These are phyloP conservation scores for Gadus chalcogrammus DNA, from an alignment of 2,113 vertebrate species.

Conservation along the genomic window DNA sequence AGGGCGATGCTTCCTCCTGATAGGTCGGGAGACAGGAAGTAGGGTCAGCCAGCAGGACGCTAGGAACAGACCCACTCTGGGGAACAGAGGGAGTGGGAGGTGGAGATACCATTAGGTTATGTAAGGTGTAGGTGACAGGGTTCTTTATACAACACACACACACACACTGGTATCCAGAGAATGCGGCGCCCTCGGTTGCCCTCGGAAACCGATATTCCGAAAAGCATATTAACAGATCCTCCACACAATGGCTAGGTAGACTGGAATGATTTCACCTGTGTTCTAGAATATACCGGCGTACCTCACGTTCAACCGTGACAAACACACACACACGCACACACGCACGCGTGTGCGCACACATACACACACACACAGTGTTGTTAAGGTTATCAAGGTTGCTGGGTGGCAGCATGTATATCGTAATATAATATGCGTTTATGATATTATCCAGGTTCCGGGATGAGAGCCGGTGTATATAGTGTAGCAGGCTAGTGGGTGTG, in stretches of 20 bases:
- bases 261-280: neutral
- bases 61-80: no score
- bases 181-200: neutral
- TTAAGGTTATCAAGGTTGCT: no score
- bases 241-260: neutral
- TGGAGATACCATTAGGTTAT: no score
- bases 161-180: slow-evolving; percentile 1
- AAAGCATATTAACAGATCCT: neutral
- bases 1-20: slow-evolving; percentile 1
- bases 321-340: no score
- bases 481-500: no score
- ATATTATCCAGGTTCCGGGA: slow-evolving; percentile 81
- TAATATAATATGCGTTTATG: slow-evolving; percentile 4
- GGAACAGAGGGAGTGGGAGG: no score
- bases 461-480: slow-evolving; percentile 70
- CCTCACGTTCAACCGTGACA: no score
- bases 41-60: no score
- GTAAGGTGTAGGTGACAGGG: neutral
- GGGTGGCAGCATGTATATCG: no score
- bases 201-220: neutral
- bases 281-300: neutral
- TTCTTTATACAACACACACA: neutral
- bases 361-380: no score
- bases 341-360: no score
- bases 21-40: slow-evolving; percentile 1